These are phyloP conservation scores for Stigmatopora argus DNA, from an alignment of 2,113 vertebrate genomes.

Conservation along the genomic window DNA sequence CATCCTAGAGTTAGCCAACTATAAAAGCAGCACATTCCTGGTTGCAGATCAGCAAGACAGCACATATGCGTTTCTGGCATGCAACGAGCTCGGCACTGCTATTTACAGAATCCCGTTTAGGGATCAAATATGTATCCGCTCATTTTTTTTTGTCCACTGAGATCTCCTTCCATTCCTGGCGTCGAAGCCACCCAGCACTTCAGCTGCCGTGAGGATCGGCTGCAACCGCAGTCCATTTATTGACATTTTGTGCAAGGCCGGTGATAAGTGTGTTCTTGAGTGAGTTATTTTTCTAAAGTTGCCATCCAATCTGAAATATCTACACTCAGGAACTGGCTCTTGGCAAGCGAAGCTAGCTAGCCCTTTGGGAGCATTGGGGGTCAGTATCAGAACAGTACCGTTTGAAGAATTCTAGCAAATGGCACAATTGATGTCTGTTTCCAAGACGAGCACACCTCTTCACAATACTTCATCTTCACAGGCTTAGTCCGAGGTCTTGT, in stretches of 20 bases:
- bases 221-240: background rate
- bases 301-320: background rate
- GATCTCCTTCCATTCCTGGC: conserved; percentile 1
- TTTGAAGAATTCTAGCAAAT: conserved; percentile 1
- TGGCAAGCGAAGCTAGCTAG: background rate
- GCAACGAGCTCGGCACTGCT: background rate
- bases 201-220: background rate
- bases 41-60: background rate
- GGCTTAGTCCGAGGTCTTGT: background rate
- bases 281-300: background rate
- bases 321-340: background rate
- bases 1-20: background rate
- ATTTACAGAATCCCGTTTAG: conserved; percentile 4
- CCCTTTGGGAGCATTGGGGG: background rate
- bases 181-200: background rate
- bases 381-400: background rate
- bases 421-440: background rate
- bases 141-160: conserved; percentile 3
- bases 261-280: background rate
- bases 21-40: background rate
- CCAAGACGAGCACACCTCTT: background rate
- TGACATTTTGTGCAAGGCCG: background rate
- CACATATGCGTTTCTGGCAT: background rate
- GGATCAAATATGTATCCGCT: conserved; percentile 5
- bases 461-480: background rate